Percentiles rank a stretch among this genome's conserved stretches.
These are phyloP conservation scores for Hesperia comma DNA, from an alignment of 2,888 invertebrate species.

Conservation along the genomic window DNA sequence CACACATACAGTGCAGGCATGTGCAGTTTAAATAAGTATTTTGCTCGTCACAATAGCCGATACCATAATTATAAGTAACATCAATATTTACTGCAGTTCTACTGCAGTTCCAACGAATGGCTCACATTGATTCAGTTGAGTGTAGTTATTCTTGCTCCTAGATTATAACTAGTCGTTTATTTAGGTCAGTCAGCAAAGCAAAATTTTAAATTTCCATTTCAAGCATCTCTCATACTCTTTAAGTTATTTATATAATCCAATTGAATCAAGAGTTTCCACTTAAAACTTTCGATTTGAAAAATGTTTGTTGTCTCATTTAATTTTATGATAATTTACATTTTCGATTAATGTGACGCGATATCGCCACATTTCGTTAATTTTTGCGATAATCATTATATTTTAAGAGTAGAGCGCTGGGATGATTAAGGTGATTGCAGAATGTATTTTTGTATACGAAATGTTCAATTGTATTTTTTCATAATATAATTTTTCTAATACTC, in stretches of 20 bases:
- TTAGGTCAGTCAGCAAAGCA: constrained; percentile 1
- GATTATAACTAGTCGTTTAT: constrained; percentile 1
- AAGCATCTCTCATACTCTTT: no score
- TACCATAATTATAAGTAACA: constrained; percentile 3
- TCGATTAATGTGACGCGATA: no score
- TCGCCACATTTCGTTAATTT: no score
- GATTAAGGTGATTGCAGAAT: neutral
- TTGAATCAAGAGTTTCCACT: no score
- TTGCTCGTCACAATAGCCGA: constrained; percentile 10
- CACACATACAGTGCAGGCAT: neutral
- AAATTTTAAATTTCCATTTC: neutral
- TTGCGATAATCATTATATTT: no score
- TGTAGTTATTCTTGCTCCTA: neutral
- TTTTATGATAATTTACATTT: no score
- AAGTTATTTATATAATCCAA: no score
- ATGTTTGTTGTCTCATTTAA: no score
- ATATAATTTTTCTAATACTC: neutral
- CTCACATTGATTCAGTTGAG: neutral
- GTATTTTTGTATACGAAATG: neutral
- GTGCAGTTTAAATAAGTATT: neutral
- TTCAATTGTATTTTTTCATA: neutral
- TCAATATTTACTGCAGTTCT: neutral
- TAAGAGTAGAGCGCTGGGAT: neutral
- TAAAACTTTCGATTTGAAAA: no score
- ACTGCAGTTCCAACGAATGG: constrained; percentile 2